Evolutionary conservation across 2,888 invertebrate genomes (phyloP).

Genomic region (Hirudinaria manillensis): DNA sequence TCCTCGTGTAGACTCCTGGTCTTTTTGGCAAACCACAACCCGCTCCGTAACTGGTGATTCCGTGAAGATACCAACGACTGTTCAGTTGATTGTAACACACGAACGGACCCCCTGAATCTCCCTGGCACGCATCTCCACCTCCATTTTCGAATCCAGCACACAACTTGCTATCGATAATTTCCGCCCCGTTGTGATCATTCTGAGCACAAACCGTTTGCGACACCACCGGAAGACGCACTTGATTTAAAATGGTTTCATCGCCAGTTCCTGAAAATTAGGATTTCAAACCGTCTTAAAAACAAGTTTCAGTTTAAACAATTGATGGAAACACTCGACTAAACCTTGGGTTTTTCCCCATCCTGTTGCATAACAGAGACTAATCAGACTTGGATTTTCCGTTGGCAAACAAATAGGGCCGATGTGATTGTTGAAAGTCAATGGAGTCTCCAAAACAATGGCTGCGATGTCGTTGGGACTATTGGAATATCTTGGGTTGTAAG

Average conservation of each 20-base stretch:
- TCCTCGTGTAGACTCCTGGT: conserved; percentile 24
- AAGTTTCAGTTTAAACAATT: too few species aligned
- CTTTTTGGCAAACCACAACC: conserved; percentile 16
- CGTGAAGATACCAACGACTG: conserved; percentile 19
- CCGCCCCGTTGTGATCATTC: not conserved
- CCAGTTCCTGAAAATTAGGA: conserved; percentile 14
- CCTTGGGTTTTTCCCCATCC: conserved; percentile 22
- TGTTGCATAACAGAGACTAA: conserved; percentile 17
- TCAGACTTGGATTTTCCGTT: not conserved
- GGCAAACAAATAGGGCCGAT: conserved; percentile 17
- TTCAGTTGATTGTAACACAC: conserved; percentile 17
- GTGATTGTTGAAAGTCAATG: conserved; percentile 8
- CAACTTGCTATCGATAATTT: conserved; percentile 40
- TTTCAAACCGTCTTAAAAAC: not conserved
- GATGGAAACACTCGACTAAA: not conserved
- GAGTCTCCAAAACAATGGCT: not conserved
- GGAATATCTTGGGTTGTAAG: conserved; percentile 1
- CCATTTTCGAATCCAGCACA: conserved; percentile 47
- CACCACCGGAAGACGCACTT: conserved; percentile 21
- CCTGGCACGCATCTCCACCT: conserved; percentile 49
- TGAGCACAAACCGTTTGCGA: not conserved
- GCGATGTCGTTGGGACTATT: conserved; percentile 6
- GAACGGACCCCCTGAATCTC: conserved; percentile 19
- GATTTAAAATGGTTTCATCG: conserved; percentile 21
- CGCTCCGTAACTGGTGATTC: conserved; percentile 18